Evolutionary conservation across 2,113 vertebrate genomes (phyloP), one percentile per base, ranked within the genome.

Genomic region (Leuciscus idus): DNA sequence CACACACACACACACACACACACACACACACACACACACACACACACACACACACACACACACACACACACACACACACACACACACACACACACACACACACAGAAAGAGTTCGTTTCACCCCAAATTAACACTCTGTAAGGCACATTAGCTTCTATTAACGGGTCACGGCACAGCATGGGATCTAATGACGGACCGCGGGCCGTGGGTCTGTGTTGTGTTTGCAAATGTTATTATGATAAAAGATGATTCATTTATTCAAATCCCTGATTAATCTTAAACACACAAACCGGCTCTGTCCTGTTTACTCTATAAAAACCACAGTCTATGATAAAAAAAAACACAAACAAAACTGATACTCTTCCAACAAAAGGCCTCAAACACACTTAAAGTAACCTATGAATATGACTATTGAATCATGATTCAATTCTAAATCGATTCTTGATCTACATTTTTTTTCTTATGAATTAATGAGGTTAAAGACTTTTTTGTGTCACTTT

Each of bases 61-160:
- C 36, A 36, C 36, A 33, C 33, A 33, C 33, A 33, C 33, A 33
- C 33, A 33, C 33, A 33, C 33, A 33, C 33, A 33, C 36, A 36
- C 36, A 36, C 36, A 6, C 36, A 36, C 36, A 36, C 36, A 36
- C 36, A 36, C 36, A 36, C 36, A 36, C 36, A 36, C 36, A 36
- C 36, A 36, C 36, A 36, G 0, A 36, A 33, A 33, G 33, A 33
- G 33, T 33, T 33, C 4, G 19, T 81, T 81, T 81, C 78, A 81
- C 78, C 78, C n/a, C 57, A 62, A 81, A 82, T 82, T 50, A 82
- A 68, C 80, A 30, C 62, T 82, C 80, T 82, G 62, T 82, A 19
- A 59, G 78, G 57, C 48, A 81, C 59, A 64, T 81, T 81, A 82
- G 43, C 62, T 82, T 68, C 46, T 43, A 46, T 82, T 52, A 50